Evolutionary conservation across 1,140 invertebrate genomes (phyloP).

Genomic region (Bombus haemorrhoidalis): DNA sequence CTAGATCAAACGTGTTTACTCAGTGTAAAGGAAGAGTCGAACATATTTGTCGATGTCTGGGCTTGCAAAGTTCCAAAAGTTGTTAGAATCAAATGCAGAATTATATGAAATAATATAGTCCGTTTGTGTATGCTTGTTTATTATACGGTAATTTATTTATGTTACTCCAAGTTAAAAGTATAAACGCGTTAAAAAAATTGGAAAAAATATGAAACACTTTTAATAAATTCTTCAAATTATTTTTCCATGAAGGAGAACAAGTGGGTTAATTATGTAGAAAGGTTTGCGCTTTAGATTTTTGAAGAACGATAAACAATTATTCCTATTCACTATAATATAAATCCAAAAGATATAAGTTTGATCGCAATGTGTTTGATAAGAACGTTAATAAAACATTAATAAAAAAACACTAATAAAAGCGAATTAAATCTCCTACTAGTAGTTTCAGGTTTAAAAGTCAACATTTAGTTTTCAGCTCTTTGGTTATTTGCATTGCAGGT

Average conservation of each 20-base stretch:
- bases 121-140: background rate
- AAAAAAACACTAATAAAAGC: background rate
- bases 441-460: no score
- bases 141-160: background rate
- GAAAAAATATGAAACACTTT: background rate
- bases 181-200: background rate
- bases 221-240: background rate
- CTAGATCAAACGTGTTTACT: slow-evolving; percentile 12
- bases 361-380: background rate
- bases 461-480: no score
- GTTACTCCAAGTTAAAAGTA: background rate
- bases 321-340: no score
- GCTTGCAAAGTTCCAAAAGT: background rate
- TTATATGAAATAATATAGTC: background rate
- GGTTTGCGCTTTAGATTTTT: no score
- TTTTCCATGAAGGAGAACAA: background rate
- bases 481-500: no score
- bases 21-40: background rate
- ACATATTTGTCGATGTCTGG: slow-evolving; percentile 5
- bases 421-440: background rate
- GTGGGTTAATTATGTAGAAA: no score
- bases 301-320: no score
- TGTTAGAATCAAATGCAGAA: background rate
- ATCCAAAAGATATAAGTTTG: no score
- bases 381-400: background rate